A percentile compares a stretch with the other conserved stretches of the same genome.
phyloP scores from a whole-genome alignment of 2,113 vertebrate species.

The Diadophis punctatus region DNA sequence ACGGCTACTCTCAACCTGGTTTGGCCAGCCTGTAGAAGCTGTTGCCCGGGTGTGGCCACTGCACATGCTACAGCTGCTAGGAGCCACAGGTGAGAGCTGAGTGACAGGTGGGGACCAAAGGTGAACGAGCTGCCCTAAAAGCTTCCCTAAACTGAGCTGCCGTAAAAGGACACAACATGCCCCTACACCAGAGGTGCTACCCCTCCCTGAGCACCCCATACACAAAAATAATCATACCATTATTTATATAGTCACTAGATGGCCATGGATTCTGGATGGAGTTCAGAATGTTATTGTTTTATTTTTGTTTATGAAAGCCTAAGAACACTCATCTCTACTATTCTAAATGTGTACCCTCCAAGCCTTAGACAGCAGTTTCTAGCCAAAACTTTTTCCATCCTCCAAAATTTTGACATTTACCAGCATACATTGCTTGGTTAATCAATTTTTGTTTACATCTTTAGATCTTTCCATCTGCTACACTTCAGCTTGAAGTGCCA shows the following conservation, averaged over 20 bases:
- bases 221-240: too few relatives aligned
- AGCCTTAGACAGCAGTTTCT: background rate
- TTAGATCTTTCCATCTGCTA: slow-evolving; percentile 65
- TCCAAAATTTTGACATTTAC: slow-evolving; percentile 63
- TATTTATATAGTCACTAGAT: background rate
- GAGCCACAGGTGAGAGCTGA: too few relatives aligned
- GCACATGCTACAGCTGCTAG: too few relatives aligned
- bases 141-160: too few relatives aligned
- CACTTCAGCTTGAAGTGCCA: slow-evolving; percentile 68
- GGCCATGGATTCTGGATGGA: background rate
- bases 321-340: background rate
- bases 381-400: slow-evolving; percentile 49
- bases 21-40: too few relatives aligned
- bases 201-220: too few relatives aligned
- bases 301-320: background rate
- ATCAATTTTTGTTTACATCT: slow-evolving; percentile 65
- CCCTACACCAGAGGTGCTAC: too few relatives aligned
- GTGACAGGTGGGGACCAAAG: too few relatives aligned
- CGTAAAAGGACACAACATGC: too few relatives aligned
- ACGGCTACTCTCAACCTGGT: too few relatives aligned
- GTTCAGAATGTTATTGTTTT: background rate
- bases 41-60: too few relatives aligned
- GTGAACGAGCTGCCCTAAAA: too few relatives aligned
- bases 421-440: slow-evolving; percentile 62
- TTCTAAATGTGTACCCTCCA: background rate